phyloP scores from a whole-genome alignment of 2,113 vertebrate species.

The Hypanus sabinus region DNA sequence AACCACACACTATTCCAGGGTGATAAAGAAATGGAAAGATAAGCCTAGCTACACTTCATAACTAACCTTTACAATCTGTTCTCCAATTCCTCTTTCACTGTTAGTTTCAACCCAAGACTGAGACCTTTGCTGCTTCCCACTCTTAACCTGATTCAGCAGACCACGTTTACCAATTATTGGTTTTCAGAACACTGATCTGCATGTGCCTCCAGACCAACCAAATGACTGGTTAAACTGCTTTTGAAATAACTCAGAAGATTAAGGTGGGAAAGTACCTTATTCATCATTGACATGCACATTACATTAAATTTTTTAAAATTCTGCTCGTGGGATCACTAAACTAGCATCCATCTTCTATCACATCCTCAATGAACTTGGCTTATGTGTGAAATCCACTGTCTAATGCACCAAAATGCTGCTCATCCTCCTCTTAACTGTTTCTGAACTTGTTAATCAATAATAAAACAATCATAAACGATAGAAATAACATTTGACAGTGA shows the following conservation, averaged over 20 bases:
- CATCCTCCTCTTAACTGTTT: too few species aligned
- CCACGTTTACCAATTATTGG: neutral
- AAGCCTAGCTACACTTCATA: neutral
- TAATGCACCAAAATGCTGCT: too few species aligned
- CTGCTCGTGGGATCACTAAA: neutral
- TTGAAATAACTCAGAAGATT: too few species aligned
- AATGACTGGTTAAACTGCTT: too few species aligned
- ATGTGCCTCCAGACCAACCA: too few species aligned
- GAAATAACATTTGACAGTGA: neutral
- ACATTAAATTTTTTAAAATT: too few species aligned
- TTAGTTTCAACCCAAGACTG: neutral
- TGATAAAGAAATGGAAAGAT: neutral
- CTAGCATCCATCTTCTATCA: neutral
- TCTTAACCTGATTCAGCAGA: neutral
- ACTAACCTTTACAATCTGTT: neutral
- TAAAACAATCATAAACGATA: neutral
- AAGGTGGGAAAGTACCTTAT: too few species aligned
- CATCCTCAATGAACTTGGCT: too few species aligned
- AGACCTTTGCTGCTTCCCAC: neutral
- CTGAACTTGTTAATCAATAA: too few species aligned
- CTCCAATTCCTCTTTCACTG: neutral
- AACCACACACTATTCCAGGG: neutral
- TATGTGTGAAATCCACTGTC: too few species aligned
- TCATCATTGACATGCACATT: too few species aligned
- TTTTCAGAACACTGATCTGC: too few species aligned